Conservation (phyloP, 2,888 invertebrate genomes). For the Didymodactylos carnosus region DNA sequence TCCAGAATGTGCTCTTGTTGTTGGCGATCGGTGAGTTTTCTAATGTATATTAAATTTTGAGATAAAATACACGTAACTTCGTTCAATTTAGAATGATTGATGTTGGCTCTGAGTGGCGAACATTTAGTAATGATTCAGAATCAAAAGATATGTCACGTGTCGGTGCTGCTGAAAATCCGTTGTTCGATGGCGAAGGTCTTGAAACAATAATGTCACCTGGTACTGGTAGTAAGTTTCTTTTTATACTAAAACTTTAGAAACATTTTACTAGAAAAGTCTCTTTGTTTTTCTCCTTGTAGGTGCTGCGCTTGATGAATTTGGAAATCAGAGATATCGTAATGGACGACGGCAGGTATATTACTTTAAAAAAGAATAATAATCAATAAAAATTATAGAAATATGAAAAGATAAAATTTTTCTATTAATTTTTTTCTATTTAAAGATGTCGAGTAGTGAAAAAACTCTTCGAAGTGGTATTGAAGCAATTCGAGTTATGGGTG, state of each 20-base stretch:
- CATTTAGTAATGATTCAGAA: constrained; percentile 91
- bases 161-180: constrained; percentile 91
- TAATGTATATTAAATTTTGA: not conserved
- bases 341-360: not conserved
- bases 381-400: too few relatives aligned
- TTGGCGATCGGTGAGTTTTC: constrained; percentile 57
- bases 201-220: constrained; percentile 71
- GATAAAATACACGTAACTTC: not conserved
- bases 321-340: not conserved
- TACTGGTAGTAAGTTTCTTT: constrained; percentile 21
- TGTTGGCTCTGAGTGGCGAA: constrained; percentile 99
- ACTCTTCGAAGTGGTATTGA: not conserved
- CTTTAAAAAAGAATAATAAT: too few relatives aligned
- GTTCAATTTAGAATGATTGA: constrained; percentile 64
- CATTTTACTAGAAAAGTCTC: not conserved
- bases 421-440: too few relatives aligned
- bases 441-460: not conserved
- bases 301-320: constrained; percentile 48
- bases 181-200: constrained; percentile 79
- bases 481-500: not conserved
- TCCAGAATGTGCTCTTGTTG: constrained; percentile 95
- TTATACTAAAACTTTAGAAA: too few relatives aligned
- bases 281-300: not conserved
- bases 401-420: too few relatives aligned
- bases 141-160: constrained; percentile 97